Conservation (phyloP, 2,797 vertebrate species). For the Pagetopsis macropterus region DNA sequence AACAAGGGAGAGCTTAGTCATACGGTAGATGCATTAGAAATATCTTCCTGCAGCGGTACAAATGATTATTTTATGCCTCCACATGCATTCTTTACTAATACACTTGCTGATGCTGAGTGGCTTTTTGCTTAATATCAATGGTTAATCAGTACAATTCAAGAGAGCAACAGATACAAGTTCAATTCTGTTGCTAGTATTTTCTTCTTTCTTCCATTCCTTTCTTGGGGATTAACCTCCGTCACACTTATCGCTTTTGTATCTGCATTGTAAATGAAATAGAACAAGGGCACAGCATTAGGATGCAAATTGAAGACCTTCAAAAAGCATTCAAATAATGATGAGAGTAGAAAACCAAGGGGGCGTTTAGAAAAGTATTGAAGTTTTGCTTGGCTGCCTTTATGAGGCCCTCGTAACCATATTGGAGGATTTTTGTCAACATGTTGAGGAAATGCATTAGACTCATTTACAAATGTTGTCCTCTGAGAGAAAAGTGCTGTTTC, state of each 20-base stretch:
- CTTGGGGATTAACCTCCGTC: slow-evolving; percentile 69
- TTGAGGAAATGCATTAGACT: slow-evolving; percentile 74
- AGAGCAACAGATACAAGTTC: slow-evolving; percentile 55
- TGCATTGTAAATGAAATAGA: slow-evolving; percentile 81
- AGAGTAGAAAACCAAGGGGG: slow-evolving; percentile 63
- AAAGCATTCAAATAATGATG: slow-evolving; percentile 74
- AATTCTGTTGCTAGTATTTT: slow-evolving; percentile 51
- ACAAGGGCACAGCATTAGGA: slow-evolving; percentile 78
- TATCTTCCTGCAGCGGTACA: slow-evolving; percentile 57
- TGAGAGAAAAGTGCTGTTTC: slow-evolving; percentile 58
- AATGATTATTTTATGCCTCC: slow-evolving; percentile 68
- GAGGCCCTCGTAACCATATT: slow-evolving; percentile 69
- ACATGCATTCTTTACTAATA: slow-evolving; percentile 75
- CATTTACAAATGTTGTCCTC: slow-evolving; percentile 72
- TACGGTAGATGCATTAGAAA: slow-evolving; percentile 38
- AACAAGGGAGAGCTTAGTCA: slow-evolving; percentile 53
- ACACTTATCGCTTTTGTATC: slow-evolving; percentile 72
- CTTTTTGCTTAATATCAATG: slow-evolving; percentile 74
- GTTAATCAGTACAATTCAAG: slow-evolving; percentile 75
- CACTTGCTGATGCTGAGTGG: slow-evolving; percentile 62
- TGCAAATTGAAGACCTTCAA: slow-evolving; percentile 83
- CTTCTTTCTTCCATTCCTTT: slow-evolving; percentile 37
- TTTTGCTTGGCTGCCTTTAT: slow-evolving; percentile 79
- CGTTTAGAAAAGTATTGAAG: slow-evolving; percentile 73
- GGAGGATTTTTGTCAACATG: slow-evolving; percentile 73